A percentile compares a stretch with the other conserved stretches of the same genome.
Conservation (phyloP, 2,113 vertebrate genomes). For the Conger conger region DNA sequence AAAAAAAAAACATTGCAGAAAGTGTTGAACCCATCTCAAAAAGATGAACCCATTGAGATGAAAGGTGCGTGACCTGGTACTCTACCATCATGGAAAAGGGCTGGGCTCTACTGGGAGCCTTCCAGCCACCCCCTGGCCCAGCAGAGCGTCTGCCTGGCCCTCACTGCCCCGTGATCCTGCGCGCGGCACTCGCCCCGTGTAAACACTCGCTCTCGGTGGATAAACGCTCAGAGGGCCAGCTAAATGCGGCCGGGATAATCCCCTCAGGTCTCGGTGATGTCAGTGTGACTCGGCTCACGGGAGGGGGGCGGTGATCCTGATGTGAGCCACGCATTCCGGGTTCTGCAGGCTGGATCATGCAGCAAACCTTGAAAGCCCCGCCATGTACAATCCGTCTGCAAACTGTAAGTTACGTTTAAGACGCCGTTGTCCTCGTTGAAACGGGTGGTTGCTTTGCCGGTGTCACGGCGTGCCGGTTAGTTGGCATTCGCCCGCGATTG, state of each 20-base stretch:
- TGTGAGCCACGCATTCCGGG: conserved; percentile 37
- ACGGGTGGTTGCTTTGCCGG: neutral
- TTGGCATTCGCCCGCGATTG: neutral
- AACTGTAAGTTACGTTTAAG: conserved; percentile 54
- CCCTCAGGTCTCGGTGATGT: conserved; percentile 41
- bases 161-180: neutral
- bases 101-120: neutral
- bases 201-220: conserved; percentile 41
- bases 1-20: too few relatives aligned
- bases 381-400: conserved; percentile 28
- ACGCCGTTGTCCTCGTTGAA: neutral
- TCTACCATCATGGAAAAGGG: neutral
- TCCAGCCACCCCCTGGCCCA: neutral
- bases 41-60: neutral
- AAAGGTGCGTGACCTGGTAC: neutral
- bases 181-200: conserved; percentile 27
- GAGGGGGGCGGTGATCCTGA: conserved; percentile 55
- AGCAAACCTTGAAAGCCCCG: conserved; percentile 20
- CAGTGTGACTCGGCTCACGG: conserved; percentile 33
- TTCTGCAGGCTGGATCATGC: conserved; percentile 39
- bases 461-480: neutral
- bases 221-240: conserved; percentile 60
- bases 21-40: too few relatives aligned
- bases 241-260: conserved; percentile 68
- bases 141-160: neutral